Percentiles rank a stretch among this genome's conserved stretches.
Conservation (phyloP, 2,888 invertebrate genomes). For the Cetonia aurata region DNA sequence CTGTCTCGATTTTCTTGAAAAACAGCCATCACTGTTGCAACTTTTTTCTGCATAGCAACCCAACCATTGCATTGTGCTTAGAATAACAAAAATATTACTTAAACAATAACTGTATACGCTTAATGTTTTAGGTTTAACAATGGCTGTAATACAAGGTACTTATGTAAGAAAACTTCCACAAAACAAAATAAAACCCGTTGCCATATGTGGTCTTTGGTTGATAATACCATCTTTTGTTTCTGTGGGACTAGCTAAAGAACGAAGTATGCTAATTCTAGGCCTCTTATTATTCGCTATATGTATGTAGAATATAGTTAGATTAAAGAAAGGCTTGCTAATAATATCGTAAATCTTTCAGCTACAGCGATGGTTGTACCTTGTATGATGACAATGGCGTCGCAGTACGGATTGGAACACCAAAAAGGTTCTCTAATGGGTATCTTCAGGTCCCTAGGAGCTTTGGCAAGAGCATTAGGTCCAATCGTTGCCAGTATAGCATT, state of each 20-base stretch:
- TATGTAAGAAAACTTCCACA: conserved; percentile 86
- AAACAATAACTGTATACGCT: too few species aligned
- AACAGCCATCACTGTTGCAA: too few species aligned
- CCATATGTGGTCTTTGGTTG: conserved; percentile 82
- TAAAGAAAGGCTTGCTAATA: conserved; percentile 52
- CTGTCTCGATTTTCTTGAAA: too few species aligned
- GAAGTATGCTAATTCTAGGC: conserved; percentile 80
- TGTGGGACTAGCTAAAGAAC: conserved; percentile 80
- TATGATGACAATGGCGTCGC: conserved; percentile 92
- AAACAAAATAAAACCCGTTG: conserved; percentile 78
- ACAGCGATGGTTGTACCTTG: conserved; percentile 96
- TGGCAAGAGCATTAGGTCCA: conserved; percentile 94
- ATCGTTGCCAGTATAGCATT: conserved; percentile 89
- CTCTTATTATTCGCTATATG: conserved; percentile 91
- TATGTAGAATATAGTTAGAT: conserved; percentile 69
- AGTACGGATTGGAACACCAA: conserved; percentile 82
- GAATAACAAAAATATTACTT: too few species aligned
- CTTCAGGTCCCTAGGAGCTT: conserved; percentile 92
- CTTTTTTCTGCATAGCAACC: too few species aligned
- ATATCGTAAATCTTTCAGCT: conserved; percentile 66
- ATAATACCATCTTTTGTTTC: conserved; percentile 89
- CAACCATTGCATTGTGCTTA: too few species aligned
- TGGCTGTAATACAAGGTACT: conserved; percentile 92
- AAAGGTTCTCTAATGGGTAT: conserved; percentile 95
- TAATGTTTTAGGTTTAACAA: conserved; percentile 74